Conservation (phyloP, 2,113 vertebrate species). For the Acanthochromis polyacanthus region DNA sequence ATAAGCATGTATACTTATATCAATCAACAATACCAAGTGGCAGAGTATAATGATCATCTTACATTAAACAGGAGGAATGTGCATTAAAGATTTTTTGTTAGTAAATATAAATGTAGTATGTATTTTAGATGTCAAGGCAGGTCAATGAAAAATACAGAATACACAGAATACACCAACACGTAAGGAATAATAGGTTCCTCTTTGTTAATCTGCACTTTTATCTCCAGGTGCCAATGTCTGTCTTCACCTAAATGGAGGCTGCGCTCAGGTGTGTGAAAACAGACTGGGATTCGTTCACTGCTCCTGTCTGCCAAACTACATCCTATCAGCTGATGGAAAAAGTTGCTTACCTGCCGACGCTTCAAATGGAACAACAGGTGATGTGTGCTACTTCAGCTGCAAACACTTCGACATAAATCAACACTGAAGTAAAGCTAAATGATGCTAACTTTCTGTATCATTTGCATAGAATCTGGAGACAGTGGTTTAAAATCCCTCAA, state of each 20-base stretch:
- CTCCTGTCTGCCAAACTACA: constrained; percentile 81
- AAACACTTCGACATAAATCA: not conserved
- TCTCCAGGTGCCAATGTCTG: constrained; percentile 86
- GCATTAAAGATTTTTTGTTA: too few relatives aligned
- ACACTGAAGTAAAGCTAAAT: not conserved
- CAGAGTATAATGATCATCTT: too few relatives aligned
- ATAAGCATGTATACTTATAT: not conserved
- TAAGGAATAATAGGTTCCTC: too few relatives aligned
- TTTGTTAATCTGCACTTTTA: not conserved
- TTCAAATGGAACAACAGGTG: constrained; percentile 71
- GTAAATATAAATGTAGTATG: too few relatives aligned
- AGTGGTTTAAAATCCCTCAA: constrained; percentile 14
- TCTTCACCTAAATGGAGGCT: constrained; percentile 88
- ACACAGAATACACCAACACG: too few relatives aligned
- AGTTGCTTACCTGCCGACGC: constrained; percentile 69
- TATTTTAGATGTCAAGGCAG: too few relatives aligned
- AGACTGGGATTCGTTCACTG: constrained; percentile 82
- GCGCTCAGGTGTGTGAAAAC: constrained; percentile 89
- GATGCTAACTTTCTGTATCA: not conserved
- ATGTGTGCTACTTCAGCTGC: not conserved
- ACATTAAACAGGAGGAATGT: too few relatives aligned
- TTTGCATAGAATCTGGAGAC: constrained; percentile 68
- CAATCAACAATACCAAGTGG: too few relatives aligned
- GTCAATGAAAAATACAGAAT: not conserved
- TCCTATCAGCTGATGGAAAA: constrained; percentile 79